A percentile compares a stretch with the other conserved stretches of the same genome.
Conservation (phyloP, 2,888 invertebrate genomes). For the Plebejus anna region DNA sequence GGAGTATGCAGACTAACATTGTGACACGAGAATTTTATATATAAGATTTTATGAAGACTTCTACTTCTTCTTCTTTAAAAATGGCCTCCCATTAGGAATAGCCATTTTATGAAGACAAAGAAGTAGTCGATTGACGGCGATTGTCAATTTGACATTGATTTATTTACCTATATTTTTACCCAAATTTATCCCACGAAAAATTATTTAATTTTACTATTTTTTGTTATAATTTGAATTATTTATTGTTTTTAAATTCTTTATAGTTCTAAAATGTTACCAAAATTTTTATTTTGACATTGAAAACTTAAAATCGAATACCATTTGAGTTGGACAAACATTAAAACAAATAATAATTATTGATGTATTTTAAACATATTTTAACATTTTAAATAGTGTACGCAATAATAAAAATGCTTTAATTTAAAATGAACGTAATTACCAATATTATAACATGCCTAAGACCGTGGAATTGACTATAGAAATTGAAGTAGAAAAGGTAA, state of each 20-base stretch:
- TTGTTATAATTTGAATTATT: background rate
- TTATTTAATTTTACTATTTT: background rate
- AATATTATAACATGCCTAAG: conserved; percentile 65
- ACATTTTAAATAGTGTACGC: no score
- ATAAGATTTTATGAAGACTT: no score
- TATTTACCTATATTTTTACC: background rate
- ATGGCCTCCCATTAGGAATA: no score
- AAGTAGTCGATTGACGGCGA: background rate
- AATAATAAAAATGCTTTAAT: background rate
- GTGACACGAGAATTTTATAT: no score
- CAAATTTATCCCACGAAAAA: background rate
- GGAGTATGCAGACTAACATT: no score
- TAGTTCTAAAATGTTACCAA: background rate
- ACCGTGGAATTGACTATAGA: conserved; percentile 80
- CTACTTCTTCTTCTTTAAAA: no score
- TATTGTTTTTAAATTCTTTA: background rate
- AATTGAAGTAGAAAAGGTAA: conserved; percentile 77
- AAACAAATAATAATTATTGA: background rate
- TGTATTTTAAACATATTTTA: no score
- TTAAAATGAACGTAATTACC: conserved; percentile 28
- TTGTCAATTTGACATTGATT: conserved; percentile 7
- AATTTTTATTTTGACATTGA: background rate
- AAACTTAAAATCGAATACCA: background rate
- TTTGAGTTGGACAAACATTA: background rate
- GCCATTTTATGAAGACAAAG: background rate